Base-by-base conservation (phyloP, 2,797 vertebrate species). In the Pseudochirops corinnae region DNA sequence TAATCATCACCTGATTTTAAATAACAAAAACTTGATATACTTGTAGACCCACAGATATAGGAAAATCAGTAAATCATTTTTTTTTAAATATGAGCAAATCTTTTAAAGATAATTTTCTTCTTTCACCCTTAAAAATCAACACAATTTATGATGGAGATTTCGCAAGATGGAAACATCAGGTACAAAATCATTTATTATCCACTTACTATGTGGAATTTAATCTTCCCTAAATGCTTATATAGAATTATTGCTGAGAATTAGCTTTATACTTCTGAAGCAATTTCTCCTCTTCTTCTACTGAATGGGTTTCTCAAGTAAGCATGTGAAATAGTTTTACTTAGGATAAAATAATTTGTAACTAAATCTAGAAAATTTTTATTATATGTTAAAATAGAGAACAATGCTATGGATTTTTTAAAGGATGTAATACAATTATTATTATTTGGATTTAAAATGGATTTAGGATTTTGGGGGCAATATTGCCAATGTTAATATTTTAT, bases 91-190 rank as follows among this genome's bases (percentile, higher is more conserved):
- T n/a, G 62, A 14, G 5, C 14, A 91, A 82, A 52, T 1, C 29
- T 93, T 96, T 74, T 60, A 94, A 93, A 29, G 33, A 3, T 93
- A 92, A 58, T 94, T 62, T 95, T 93, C 50, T 58, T 95, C 82
- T 55, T 50, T 90, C 56, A 57, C 90, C 21, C 33, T 94, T 90
- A 97, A 90, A 52, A 26, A 91, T 91, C 57, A 91, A 55, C n/a
- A 95, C 46, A 90, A 94, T 95, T 91, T 92, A 82, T 28, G 18
- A 87, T 29, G 93, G 52, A 0, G 14, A 74, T 29, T 97, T 96
- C 94, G 94, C 11, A 62, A 56, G 92, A 67, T 94, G 93, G 62
- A 90, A 52, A 97, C 95, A 92, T 90, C 24, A 82, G 50, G 11
- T 90, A 57, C 92, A 93, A 95, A 97, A 56, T 95, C 87, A 94